phyloP scores from a whole-genome alignment of 2,797 vertebrate species.

The Nannoperca australis region DNA sequence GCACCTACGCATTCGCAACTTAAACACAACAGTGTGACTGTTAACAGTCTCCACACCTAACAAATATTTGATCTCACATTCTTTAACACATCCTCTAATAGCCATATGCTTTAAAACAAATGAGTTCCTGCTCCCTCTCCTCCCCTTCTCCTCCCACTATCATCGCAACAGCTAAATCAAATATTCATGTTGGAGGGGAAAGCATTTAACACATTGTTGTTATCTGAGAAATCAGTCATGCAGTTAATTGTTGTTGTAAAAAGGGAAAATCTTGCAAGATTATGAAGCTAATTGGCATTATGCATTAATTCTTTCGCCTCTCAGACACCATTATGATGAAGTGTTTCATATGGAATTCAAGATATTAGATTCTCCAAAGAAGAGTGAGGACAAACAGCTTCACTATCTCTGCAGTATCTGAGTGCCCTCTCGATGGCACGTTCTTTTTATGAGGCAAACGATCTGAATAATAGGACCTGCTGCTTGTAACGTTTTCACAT shows the following conservation, averaged over 20 bases:
- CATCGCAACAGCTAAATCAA: slow-evolving; percentile 62
- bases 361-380: slow-evolving; percentile 51
- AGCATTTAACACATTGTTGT: slow-evolving; percentile 63
- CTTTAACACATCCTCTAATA: slow-evolving; percentile 69
- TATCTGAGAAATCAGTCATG: slow-evolving; percentile 71
- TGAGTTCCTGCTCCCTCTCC: slow-evolving; percentile 49
- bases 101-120: slow-evolving; percentile 67
- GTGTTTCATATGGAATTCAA: slow-evolving; percentile 41
- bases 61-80: slow-evolving; percentile 71
- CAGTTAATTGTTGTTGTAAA: slow-evolving; percentile 73
- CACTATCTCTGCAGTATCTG: slow-evolving; percentile 20
- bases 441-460: slow-evolving; percentile 64
- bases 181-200: slow-evolving; percentile 68
- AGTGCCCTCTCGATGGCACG: slow-evolving; percentile 67
- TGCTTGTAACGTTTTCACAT: slow-evolving; percentile 55
- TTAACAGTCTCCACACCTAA: slow-evolving; percentile 55
- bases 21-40: slow-evolving; percentile 42
- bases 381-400: slow-evolving; percentile 29
- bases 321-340: slow-evolving; percentile 45
- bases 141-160: slow-evolving; percentile 54
- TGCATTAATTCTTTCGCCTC: slow-evolving; percentile 22
- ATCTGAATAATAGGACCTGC: slow-evolving; percentile 61
- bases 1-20: slow-evolving; percentile 21
- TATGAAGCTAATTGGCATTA: slow-evolving; percentile 61
- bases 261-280: slow-evolving; percentile 58